Evolutionary conservation across 2,797 vertebrate species (phyloP).

Genomic region (Australoheros facetus): DNA sequence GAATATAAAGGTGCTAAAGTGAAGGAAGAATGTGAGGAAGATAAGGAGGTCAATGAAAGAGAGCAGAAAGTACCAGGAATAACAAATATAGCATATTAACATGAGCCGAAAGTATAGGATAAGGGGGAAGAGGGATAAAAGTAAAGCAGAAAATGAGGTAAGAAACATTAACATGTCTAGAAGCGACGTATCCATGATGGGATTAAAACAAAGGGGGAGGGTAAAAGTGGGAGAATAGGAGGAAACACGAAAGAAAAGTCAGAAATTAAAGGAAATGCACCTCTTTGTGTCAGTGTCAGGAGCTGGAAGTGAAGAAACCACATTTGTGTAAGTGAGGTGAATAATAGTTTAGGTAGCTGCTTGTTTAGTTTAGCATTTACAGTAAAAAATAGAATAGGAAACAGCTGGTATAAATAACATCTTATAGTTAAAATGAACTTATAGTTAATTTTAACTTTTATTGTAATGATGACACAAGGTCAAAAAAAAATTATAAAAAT

Average conservation of each 20-base stretch:
- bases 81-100: slow-evolving; percentile 10
- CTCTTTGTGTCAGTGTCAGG: fast-evolving
- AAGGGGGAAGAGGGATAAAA: not conserved
- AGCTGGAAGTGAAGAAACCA: not conserved
- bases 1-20: not conserved
- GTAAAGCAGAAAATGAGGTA: slow-evolving; percentile 5
- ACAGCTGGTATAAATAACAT: not conserved
- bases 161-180: not conserved
- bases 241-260: not conserved
- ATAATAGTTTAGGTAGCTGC: not conserved
- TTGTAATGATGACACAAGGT: not conserved
- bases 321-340: not conserved
- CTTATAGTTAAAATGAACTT: not conserved
- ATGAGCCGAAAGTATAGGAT: not conserved
- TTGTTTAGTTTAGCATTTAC: not conserved
- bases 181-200: slow-evolving; percentile 1
- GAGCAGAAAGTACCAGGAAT: not conserved
- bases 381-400: not conserved
- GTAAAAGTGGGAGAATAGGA: not conserved
- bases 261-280: not conserved
- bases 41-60: slow-evolving; percentile 10
- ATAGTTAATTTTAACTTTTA: not conserved
- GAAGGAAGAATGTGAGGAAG: not conserved
- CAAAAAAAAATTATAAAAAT: not conserved
- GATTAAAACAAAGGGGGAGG: not conserved